Evolutionary conservation across 2,113 vertebrate genomes (phyloP).

Genomic region (Myotis davidii): DNA sequence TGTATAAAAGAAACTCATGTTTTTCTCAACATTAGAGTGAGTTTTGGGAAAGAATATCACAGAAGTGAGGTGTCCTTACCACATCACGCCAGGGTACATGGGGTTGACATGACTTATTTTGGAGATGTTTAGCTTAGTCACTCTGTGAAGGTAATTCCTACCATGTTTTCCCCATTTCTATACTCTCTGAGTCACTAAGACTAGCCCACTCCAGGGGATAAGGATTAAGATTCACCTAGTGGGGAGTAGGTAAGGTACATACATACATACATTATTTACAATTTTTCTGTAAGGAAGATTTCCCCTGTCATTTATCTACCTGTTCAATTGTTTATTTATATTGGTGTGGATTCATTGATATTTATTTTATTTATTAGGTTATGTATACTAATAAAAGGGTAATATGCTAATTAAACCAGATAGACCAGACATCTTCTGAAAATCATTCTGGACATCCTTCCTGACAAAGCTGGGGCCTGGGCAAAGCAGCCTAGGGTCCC

Average conservation of each 20-base stretch:
- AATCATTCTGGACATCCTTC: too few species aligned
- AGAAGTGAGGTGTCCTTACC: background rate
- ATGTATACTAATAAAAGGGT: too few species aligned
- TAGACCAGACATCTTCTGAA: too few species aligned
- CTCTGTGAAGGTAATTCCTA: too few species aligned
- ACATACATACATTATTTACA: background rate
- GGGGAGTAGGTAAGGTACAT: background rate
- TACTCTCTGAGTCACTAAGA: background rate
- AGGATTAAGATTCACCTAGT: background rate
- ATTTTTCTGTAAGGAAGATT: background rate
- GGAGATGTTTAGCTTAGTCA: background rate
- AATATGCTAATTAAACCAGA: too few species aligned
- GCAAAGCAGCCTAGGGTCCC: too few species aligned
- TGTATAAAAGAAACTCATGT: background rate
- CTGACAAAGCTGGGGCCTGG: too few species aligned
- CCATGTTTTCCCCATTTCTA: background rate
- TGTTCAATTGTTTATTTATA: background rate
- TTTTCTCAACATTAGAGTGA: background rate
- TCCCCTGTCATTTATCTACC: background rate
- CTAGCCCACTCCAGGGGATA: background rate
- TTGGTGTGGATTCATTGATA: background rate
- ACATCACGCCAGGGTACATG: background rate
- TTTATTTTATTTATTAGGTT: background rate
- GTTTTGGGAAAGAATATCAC: background rate
- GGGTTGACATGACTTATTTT: background rate